These are phyloP conservation scores for Ochlodes sylvanus DNA, from an alignment of 2,888 invertebrate genomes.

Conservation along the genomic window DNA sequence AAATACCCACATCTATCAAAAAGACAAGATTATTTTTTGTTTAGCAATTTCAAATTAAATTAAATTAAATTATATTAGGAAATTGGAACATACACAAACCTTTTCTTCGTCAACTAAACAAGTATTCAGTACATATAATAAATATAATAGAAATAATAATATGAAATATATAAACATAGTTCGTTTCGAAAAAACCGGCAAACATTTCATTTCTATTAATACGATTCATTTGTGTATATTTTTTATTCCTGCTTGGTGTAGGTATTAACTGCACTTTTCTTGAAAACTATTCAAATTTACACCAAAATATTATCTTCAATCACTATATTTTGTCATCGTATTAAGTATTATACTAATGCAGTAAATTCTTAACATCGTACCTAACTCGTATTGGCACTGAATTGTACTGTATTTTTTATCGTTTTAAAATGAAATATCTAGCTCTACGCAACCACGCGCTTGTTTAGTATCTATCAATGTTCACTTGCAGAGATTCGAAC, in stretches of 20 bases:
- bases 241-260: constrained; percentile 36
- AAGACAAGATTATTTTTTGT: no score
- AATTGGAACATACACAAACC: constrained; percentile 50
- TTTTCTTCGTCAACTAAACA: constrained; percentile 78
- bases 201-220: constrained; percentile 75
- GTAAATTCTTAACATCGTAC: background rate
- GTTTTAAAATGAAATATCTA: constrained; percentile 6
- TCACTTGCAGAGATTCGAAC: constrained; percentile 20
- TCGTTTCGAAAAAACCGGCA: constrained; percentile 71
- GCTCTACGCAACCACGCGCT: constrained; percentile 4
- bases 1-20: background rate
- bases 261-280: constrained; percentile 10
- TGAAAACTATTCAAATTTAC: background rate
- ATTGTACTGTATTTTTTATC: background rate
- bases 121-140: constrained; percentile 75
- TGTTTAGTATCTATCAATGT: constrained; percentile 24
- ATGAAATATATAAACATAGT: constrained; percentile 75
- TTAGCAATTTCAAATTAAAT: no score
- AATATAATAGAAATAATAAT: constrained; percentile 77
- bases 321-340: background rate
- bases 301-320: background rate
- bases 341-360: background rate
- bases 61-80: background rate
- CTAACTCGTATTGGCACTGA: background rate
- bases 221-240: constrained; percentile 65